A percentile compares a stretch with the other conserved stretches of the same genome.
These are phyloP conservation scores for Pelecanus crispus DNA, from an alignment of 2,113 vertebrate genomes.

Conservation along the genomic window DNA sequence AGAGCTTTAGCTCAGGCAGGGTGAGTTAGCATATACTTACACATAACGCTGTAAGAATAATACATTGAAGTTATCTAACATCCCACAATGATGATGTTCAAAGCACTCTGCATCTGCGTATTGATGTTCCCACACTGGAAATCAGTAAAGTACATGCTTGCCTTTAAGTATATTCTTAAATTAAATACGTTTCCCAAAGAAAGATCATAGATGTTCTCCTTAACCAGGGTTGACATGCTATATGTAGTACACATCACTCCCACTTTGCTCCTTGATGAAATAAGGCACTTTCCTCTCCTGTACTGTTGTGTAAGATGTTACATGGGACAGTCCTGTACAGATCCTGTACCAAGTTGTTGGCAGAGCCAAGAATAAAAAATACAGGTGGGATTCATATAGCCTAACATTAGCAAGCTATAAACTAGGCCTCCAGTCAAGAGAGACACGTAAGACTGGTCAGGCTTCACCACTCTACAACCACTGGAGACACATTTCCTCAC, in stretches of 20 bases:
- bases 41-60: background rate
- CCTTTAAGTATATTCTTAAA: background rate
- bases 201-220: background rate
- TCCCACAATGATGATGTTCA: background rate
- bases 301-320: background rate
- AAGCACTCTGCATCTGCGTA: background rate
- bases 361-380: background rate
- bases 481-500: background rate
- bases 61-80: background rate
- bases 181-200: background rate
- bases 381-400: background rate
- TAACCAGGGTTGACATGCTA: background rate
- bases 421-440: background rate
- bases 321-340: background rate
- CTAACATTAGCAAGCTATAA: background rate
- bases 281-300: background rate
- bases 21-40: background rate
- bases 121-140: background rate
- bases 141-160: background rate
- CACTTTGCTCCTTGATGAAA: background rate
- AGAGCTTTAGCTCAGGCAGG: background rate
- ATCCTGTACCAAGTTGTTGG: background rate
- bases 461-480: background rate
- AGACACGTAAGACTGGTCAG: background rate
- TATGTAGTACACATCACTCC: background rate